Base-by-base conservation (phyloP, 2,888 invertebrate genomes). In the Sialis lutaria region DNA sequence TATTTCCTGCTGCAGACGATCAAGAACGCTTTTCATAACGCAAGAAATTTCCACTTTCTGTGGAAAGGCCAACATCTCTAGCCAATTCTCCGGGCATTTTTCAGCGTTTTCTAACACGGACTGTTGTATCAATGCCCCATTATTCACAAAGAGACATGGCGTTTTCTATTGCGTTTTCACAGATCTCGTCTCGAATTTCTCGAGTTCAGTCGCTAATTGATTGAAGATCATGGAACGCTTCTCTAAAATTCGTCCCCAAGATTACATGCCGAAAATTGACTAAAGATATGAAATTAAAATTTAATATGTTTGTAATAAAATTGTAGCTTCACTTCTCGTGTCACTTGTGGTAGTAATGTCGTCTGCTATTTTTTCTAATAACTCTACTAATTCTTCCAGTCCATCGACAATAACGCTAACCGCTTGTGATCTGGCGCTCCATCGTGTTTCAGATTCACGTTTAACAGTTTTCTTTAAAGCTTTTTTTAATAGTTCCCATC, bases 381-480 rank as follows among this genome's bases (percentile, higher is more conserved):
- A n/a, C n/a, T n/a, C n/a, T n/a, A n/a, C 31, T 47, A 51, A 49
- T 48, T 51, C 46, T 50, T 52, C 43, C 9, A 50, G 37, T 31
- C 39, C 39, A 35, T 44, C 45, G 34, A 45, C 33, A 34, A 52
- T 51, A 50, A 45, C 49, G 43, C 45, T 49, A 46, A 52, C 52
- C 49, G 52, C 50, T 50, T 50, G 48, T 50, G 40, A 22, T 50
- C 48, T 51, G 37, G 50, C 50, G 45, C 50, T 52, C 50, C 53
- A 53, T 52, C 51, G 49, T 49, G 53, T 54, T 46, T 52, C 53
- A 41, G 50, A 52, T 46, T 53, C 50, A 49, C 53, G 51, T 49
- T 53, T 53, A 9, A 51, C 49, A 48, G 50, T 50, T 50, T 48
- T 50, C 31, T 40, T 48, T 41, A 22, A 22, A 22, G 22, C 4